A percentile compares a stretch with the other conserved stretches of the same genome.
These are phyloP conservation scores for Laupala kohalensis DNA, from an alignment of 1,140 invertebrate species.

Conservation along the genomic window DNA sequence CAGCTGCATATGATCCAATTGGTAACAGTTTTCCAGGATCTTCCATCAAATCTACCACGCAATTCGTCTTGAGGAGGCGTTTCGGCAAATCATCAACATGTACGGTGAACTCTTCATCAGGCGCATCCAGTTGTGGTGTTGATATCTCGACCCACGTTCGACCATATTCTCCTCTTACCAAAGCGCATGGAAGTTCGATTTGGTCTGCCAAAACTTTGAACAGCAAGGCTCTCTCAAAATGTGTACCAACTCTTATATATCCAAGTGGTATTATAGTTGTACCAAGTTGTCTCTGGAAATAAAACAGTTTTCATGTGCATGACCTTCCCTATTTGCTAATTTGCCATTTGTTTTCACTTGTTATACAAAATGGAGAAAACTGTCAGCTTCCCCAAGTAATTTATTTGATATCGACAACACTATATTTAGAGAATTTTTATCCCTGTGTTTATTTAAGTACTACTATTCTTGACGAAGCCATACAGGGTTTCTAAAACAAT, in stretches of 20 bases:
- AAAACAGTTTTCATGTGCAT: too few relatives aligned
- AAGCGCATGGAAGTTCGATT: conserved; percentile 39
- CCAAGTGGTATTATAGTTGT: conserved; percentile 41
- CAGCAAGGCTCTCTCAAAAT: conserved; percentile 45
- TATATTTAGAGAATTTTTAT: too few relatives aligned
- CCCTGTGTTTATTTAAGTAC: too few relatives aligned
- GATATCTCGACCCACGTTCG: conserved; percentile 48
- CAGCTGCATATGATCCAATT: conserved; percentile 29
- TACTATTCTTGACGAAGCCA: too few relatives aligned
- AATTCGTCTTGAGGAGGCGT: conserved; percentile 40
- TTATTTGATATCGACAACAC: too few relatives aligned
- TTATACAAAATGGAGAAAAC: too few relatives aligned
- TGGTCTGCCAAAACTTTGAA: conserved; percentile 51
- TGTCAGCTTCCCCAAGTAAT: too few relatives aligned
- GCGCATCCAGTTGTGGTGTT: conserved; percentile 30
- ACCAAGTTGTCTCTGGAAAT: conserved; percentile 13
- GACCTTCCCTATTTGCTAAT: too few relatives aligned
- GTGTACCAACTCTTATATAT: conserved; percentile 38
- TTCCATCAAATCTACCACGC: conserved; percentile 44
- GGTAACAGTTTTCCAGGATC: conserved; percentile 36
- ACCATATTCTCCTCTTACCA: conserved; percentile 36
- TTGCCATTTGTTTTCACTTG: too few relatives aligned
- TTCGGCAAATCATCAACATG: conserved; percentile 25
- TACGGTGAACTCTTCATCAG: conserved; percentile 22
- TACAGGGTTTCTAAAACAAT: too few relatives aligned